These are phyloP conservation scores for Pristionchus maxplancki DNA, from an alignment of 2,888 invertebrate species.

Conservation along the genomic window DNA sequence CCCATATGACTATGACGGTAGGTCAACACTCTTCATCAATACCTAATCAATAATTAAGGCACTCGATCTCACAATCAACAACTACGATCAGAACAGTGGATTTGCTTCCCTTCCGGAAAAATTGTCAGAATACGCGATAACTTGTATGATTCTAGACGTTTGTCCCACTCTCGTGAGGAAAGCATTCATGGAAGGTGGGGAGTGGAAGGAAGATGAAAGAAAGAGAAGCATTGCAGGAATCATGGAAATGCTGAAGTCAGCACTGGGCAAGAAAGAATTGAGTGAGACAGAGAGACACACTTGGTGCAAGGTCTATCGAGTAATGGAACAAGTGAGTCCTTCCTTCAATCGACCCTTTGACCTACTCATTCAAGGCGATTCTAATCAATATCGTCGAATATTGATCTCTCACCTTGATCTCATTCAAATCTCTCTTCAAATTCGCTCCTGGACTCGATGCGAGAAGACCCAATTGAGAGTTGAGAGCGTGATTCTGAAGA, in stretches of 20 bases:
- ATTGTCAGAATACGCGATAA: constrained; percentile 66
- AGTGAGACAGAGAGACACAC: constrained; percentile 65
- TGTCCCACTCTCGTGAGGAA: constrained; percentile 74
- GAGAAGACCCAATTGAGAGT: constrained; percentile 62
- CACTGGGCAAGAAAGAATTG: constrained; percentile 57
- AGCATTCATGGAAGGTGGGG: constrained; percentile 70
- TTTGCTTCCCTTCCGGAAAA: constrained; percentile 64
- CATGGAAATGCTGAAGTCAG: constrained; percentile 64
- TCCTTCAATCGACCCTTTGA: not conserved
- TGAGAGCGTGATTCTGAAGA: constrained; percentile 66
- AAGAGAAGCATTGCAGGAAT: constrained; percentile 59
- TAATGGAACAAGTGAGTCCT: constrained; percentile 71
- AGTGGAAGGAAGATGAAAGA: not conserved
- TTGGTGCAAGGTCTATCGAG: constrained; percentile 75
- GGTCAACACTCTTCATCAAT: not conserved
- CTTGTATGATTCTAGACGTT: constrained; percentile 71
- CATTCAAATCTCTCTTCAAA: constrained; percentile 60
- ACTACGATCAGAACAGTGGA: constrained; percentile 64
- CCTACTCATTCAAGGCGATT: constrained; percentile 3
- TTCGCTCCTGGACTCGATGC: constrained; percentile 58
- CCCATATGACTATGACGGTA: constrained; percentile 38
- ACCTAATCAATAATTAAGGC: constrained; percentile 60
- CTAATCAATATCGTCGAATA: constrained; percentile 50
- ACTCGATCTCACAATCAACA: constrained; percentile 68
- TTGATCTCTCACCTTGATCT: constrained; percentile 56